A percentile compares a stretch with the other conserved stretches of the same genome.
Evolutionary conservation across 2,113 vertebrate genomes (phyloP).

Genomic region (Dascyllus trimaculatus): DNA sequence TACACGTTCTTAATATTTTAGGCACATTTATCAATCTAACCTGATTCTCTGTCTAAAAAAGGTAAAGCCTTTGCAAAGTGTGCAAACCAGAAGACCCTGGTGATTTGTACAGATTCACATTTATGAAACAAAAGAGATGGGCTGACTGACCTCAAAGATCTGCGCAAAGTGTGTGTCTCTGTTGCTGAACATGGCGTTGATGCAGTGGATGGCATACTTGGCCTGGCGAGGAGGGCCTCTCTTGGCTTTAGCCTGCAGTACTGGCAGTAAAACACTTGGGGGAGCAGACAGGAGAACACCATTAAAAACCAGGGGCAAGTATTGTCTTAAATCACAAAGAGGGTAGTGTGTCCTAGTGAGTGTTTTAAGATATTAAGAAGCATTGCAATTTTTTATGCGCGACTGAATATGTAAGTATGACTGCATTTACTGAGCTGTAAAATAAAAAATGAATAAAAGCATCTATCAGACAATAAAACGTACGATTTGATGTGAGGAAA

Average conservation of each 20-base stretch:
- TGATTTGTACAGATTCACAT: neutral
- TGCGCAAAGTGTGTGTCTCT: constrained; percentile 98
- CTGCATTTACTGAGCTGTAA: neutral
- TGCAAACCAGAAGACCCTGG: too few species aligned
- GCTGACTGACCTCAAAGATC: constrained; percentile 94
- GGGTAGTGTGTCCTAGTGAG: neutral
- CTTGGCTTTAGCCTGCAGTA: constrained; percentile 98
- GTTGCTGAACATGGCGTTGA: constrained; percentile 98
- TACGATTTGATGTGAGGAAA: constrained; percentile 98
- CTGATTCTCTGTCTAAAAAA: too few species aligned
- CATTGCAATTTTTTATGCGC: neutral
- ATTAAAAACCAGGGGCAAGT: constrained; percentile 1
- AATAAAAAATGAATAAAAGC: neutral
- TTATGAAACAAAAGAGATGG: neutral
- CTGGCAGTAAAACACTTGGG: constrained; percentile 93
- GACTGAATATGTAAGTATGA: neutral
- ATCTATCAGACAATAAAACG: constrained; percentile 59
- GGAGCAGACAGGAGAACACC: constrained; percentile 43
- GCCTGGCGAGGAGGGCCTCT: constrained; percentile 96
- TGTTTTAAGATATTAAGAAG: neutral
- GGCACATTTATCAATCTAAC: too few species aligned
- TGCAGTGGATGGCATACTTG: constrained; percentile 98
- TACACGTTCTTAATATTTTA: too few species aligned
- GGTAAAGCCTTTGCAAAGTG: too few species aligned
- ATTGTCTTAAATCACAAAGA: neutral